Evolutionary conservation across 2,888 invertebrate species (phyloP).

Genomic region (Linnaemya tessellans): DNA sequence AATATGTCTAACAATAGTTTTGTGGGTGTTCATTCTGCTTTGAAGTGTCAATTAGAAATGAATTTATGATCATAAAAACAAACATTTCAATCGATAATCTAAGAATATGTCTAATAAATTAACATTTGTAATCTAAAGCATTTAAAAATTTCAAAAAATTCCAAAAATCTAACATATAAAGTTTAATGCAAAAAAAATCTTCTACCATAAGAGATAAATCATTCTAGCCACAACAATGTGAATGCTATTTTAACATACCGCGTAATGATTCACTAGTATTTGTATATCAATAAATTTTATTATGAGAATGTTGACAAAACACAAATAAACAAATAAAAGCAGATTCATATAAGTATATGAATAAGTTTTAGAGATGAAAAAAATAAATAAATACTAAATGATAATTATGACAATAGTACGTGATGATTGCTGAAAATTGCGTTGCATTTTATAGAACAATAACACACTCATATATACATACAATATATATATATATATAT

Average conservation of each 20-base stretch:
- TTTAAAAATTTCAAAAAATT: constrained; percentile 27
- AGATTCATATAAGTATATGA: constrained; percentile 54
- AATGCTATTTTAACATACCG: constrained; percentile 39
- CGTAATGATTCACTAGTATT: constrained; percentile 21
- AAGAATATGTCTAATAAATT: constrained; percentile 47
- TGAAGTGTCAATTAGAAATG: constrained; percentile 61
- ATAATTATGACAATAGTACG: constrained; percentile 83
- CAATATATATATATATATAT: not conserved
- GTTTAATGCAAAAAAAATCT: constrained; percentile 36
- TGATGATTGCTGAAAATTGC: constrained; percentile 80
- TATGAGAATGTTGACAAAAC: constrained; percentile 73
- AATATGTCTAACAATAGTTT: constrained; percentile 3
- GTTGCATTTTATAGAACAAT: constrained; percentile 71
- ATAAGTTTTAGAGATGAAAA: constrained; percentile 36
- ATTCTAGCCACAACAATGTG: constrained; percentile 32
- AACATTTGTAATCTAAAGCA: constrained; percentile 31
- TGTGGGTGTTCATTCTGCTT: constrained; percentile 66
- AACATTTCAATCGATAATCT: constrained; percentile 52
- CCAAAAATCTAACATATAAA: not conserved
- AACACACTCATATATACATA: constrained; percentile 4
- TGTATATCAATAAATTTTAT: constrained; percentile 68
- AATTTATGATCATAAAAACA: constrained; percentile 56
- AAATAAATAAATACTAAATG: constrained; percentile 76
- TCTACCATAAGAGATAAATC: constrained; percentile 27
- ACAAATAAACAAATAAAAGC: constrained; percentile 71